A percentile compares a stretch with the other conserved stretches of the same genome.
Evolutionary conservation across 2,113 vertebrate genomes (phyloP).

Genomic region (Nycticryphes semicollaris): DNA sequence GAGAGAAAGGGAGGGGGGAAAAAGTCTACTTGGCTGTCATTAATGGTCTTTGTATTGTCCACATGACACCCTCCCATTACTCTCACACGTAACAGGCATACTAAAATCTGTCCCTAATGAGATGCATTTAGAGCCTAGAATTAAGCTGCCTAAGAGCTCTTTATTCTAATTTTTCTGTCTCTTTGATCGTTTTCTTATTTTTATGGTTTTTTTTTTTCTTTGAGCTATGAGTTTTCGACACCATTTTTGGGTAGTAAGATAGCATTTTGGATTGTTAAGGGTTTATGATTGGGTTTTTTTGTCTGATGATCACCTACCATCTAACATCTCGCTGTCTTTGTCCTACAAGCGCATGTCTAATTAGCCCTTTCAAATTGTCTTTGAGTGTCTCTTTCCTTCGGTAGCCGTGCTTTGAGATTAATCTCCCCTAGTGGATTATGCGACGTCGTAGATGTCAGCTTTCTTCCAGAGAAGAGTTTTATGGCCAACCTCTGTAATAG

Average conservation of each 20-base stretch:
- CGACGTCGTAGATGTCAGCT: background rate
- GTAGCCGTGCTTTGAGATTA: background rate
- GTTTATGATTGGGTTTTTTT: background rate
- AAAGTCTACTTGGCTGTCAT: background rate
- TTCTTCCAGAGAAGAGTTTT: background rate
- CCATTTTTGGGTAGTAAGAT: background rate
- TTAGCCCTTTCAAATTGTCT: background rate
- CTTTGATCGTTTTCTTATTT: background rate
- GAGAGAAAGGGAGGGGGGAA: background rate
- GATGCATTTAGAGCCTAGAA: background rate
- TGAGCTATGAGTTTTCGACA: background rate
- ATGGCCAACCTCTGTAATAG: background rate
- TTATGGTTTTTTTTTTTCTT: background rate
- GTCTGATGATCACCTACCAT: background rate
- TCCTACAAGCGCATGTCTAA: fast-evolving
- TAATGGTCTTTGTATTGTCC: background rate
- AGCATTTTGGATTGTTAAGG: background rate
- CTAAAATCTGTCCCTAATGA: background rate
- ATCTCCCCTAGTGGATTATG: background rate
- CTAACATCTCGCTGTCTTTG: background rate
- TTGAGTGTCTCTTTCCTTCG: background rate
- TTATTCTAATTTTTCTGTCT: background rate
- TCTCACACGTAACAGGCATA: background rate
- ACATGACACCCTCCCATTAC: background rate
- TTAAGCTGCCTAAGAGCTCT: background rate